Conservation (phyloP, 2,113 vertebrate species). For the Albula goreensis region DNA sequence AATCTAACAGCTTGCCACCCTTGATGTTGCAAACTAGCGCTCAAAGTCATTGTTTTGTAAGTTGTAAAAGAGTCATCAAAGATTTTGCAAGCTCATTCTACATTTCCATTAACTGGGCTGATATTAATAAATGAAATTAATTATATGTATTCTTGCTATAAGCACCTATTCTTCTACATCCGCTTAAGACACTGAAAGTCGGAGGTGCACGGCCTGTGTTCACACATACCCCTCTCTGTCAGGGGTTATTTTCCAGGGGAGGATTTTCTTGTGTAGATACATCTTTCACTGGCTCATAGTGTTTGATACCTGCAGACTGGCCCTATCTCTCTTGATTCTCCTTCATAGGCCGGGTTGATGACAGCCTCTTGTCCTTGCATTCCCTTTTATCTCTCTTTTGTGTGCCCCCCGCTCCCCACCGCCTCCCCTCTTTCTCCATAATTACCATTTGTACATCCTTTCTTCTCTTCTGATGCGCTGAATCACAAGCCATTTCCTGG, state of each 20-base stretch:
- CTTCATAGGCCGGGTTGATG: background rate
- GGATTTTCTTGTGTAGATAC: background rate
- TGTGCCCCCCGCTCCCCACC: background rate
- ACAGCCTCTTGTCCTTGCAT: background rate
- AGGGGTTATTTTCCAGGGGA: background rate
- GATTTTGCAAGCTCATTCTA: too few relatives aligned
- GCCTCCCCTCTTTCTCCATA: background rate
- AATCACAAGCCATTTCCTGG: background rate
- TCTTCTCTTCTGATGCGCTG: background rate
- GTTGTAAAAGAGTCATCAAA: too few relatives aligned
- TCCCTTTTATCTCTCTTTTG: slow-evolving; percentile 5
- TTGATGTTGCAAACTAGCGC: too few relatives aligned
- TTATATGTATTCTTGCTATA: too few relatives aligned
- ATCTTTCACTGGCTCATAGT: background rate
- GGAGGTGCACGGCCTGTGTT: too few relatives aligned
- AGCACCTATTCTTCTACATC: too few relatives aligned
- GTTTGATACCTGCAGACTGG: background rate
- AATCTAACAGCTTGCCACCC: too few relatives aligned
- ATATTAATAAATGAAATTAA: too few relatives aligned
- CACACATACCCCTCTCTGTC: too few relatives aligned
- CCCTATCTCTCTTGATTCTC: background rate
- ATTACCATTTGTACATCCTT: slow-evolving; percentile 9
- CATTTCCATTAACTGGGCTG: too few relatives aligned
- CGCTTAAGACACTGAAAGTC: too few relatives aligned
- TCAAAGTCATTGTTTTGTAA: too few relatives aligned